Percentiles rank a stretch among this genome's conserved stretches.
Conservation (phyloP, 1,140 invertebrate species). For the Tetraneura akinire region DNA sequence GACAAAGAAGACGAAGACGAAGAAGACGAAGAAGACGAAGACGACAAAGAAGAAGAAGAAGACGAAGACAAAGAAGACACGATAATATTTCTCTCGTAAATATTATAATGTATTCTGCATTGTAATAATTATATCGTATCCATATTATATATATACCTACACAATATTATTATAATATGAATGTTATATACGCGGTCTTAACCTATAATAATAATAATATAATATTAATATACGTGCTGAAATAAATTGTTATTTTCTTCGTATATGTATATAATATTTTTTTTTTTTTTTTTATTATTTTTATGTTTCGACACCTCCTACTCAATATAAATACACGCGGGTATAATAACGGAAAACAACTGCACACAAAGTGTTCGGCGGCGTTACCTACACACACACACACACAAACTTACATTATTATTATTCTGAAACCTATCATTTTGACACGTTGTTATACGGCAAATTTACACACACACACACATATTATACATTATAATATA, state of each 20-base stretch:
- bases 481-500: too few relatives aligned
- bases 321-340: background rate
- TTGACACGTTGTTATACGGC: conserved; percentile 46
- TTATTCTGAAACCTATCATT: conserved; percentile 37
- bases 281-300: too few relatives aligned
- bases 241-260: conserved; percentile 31
- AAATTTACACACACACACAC: conserved; percentile 14
- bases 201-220: background rate
- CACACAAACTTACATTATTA: background rate
- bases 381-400: background rate
- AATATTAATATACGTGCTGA: conserved; percentile 6
- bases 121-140: too few relatives aligned
- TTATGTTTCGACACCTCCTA: conserved; percentile 39
- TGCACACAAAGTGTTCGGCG: conserved; percentile 2
- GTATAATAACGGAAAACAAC: conserved; percentile 33
- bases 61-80: too few relatives aligned
- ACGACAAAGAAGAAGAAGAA: too few relatives aligned
- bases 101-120: too few relatives aligned
- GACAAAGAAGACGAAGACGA: too few relatives aligned
- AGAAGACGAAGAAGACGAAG: too few relatives aligned
- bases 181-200: background rate
- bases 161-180: too few relatives aligned
- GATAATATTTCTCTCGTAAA: too few relatives aligned
- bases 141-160: too few relatives aligned
- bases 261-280: background rate